phyloP scores from a whole-genome alignment of 2,888 invertebrate genomes.

The Taphrorychus bicolor region DNA sequence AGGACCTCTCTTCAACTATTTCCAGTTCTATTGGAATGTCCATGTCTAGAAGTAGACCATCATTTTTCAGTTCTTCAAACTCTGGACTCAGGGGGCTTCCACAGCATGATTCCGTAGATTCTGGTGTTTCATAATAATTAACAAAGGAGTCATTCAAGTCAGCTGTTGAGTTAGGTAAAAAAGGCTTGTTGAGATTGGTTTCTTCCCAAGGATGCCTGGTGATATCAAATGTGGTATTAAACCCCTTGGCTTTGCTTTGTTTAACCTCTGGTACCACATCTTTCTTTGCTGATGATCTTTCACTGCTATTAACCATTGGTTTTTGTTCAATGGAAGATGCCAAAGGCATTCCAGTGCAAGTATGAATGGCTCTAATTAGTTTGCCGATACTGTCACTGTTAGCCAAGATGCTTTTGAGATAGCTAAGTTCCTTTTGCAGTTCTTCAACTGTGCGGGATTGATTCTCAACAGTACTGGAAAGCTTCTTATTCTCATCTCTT shows the following conservation, averaged over 20 bases:
- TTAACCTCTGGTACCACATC: conserved; percentile 9
- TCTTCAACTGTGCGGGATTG: conserved; percentile 61
- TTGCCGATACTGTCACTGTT: conserved; percentile 64
- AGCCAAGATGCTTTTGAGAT: conserved; percentile 64
- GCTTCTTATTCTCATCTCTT: conserved; percentile 60
- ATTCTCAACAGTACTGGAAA: conserved; percentile 61
- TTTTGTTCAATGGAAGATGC: conserved; percentile 54
- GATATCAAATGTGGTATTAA: not conserved
- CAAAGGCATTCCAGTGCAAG: conserved; percentile 56
- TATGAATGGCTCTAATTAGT: conserved; percentile 61
- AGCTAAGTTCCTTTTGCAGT: conserved; percentile 63
- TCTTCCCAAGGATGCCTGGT: conserved; percentile 37
- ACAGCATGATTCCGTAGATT: conserved; percentile 37
- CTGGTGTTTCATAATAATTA: conserved; percentile 43
- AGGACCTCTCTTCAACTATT: conserved; percentile 32
- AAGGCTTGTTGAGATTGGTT: not conserved
- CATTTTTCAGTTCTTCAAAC: conserved; percentile 39
- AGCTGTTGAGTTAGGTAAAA: conserved; percentile 33
- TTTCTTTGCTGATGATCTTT: not conserved
- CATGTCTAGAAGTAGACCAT: conserved; percentile 41
- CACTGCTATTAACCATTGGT: not conserved
- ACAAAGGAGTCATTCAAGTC: conserved; percentile 35
- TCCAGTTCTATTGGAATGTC: conserved; percentile 42
- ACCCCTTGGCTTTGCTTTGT: not conserved
- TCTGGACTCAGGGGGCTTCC: conserved; percentile 34